Conservation (phyloP, 2,888 invertebrate species). For the Linyphia triangularis region DNA sequence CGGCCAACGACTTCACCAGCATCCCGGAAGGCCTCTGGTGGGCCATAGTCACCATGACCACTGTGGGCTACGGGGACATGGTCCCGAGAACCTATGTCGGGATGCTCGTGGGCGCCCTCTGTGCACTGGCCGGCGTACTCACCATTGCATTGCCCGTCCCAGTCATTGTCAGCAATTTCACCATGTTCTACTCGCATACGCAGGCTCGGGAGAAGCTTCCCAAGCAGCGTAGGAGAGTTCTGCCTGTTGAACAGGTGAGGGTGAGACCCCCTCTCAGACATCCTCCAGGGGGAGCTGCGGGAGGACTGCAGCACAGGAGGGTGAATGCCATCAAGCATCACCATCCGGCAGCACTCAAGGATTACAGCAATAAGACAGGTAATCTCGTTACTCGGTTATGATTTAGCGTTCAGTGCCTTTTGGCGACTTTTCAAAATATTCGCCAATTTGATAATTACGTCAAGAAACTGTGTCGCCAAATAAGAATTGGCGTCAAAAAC, state of each 20-base stretch:
- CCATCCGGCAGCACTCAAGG: slow-evolving; percentile 83
- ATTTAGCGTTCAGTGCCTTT: too few relatives aligned
- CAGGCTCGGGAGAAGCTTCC: slow-evolving; percentile 99
- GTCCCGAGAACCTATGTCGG: slow-evolving; percentile 96
- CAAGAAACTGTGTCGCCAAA: too few relatives aligned
- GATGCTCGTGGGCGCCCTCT: slow-evolving; percentile 98
- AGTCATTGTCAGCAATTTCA: slow-evolving; percentile 99
- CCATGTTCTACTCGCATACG: slow-evolving; percentile 83
- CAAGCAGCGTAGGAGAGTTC: slow-evolving; percentile 96
- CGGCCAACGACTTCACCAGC: slow-evolving; percentile 98
- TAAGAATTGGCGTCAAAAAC: too few relatives aligned
- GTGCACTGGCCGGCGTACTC: slow-evolving; percentile 98
- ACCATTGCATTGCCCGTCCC: slow-evolving; percentile 99
- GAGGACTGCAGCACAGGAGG: slow-evolving; percentile 83
- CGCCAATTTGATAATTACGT: too few relatives aligned
- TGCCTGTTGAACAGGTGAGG: slow-evolving; percentile 95
- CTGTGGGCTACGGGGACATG: slow-evolving; percentile 99
- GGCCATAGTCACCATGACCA: slow-evolving; percentile 99
- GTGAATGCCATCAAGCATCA: slow-evolving; percentile 94
- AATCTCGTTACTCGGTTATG: background rate
- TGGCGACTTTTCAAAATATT: too few relatives aligned
- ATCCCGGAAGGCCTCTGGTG: slow-evolving; percentile 99
- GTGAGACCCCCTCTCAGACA: slow-evolving; percentile 83
- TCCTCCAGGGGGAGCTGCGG: slow-evolving; percentile 77
- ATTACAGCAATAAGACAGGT: slow-evolving; percentile 71